Conservation (phyloP, 2,797 vertebrate genomes). For the Sebastes steindachneri region DNA sequence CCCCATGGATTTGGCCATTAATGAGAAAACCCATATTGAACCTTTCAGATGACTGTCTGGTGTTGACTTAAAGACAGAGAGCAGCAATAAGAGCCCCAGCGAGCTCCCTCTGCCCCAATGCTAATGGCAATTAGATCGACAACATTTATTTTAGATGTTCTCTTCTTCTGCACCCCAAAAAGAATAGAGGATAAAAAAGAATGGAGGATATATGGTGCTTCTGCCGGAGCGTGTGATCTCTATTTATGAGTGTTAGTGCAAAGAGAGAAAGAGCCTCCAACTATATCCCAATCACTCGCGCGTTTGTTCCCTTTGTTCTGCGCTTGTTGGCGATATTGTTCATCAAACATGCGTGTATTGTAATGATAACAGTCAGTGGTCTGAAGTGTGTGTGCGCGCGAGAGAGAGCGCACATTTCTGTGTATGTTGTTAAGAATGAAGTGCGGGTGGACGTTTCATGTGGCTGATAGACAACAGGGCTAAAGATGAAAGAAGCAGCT, state of each 20-base stretch:
- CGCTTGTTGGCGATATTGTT: conserved; percentile 83
- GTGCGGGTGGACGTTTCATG: conserved; percentile 81
- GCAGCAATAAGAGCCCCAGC: conserved; percentile 74
- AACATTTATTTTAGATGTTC: conserved; percentile 84
- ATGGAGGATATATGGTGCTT: conserved; percentile 66
- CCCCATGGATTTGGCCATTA: conserved; percentile 84
- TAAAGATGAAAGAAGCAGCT: conserved; percentile 85
- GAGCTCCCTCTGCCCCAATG: conserved; percentile 72
- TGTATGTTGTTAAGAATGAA: conserved; percentile 80
- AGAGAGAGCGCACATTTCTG: conserved; percentile 60
- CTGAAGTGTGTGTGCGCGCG: conserved; percentile 46
- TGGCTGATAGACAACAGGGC: conserved; percentile 85
- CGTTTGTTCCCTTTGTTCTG: conserved; percentile 81
- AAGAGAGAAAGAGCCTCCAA: conserved; percentile 65
- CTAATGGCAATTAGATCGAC: conserved; percentile 84
- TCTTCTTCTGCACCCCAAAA: conserved; percentile 69
- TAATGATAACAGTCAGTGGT: conserved; percentile 81
- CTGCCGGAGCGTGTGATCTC: conserved; percentile 68
- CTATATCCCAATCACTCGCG: conserved; percentile 66
- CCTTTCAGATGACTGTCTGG: conserved; percentile 79
- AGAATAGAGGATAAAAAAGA: conserved; percentile 82
- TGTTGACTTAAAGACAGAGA: conserved; percentile 83
- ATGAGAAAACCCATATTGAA: conserved; percentile 87
- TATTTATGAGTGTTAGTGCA: conserved; percentile 81
- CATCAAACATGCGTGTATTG: conserved; percentile 83